Evolutionary conservation across 2,797 vertebrate species (phyloP), one percentile per base, ranked within the genome.

Genomic region (Propithecus deckenii): DNA sequence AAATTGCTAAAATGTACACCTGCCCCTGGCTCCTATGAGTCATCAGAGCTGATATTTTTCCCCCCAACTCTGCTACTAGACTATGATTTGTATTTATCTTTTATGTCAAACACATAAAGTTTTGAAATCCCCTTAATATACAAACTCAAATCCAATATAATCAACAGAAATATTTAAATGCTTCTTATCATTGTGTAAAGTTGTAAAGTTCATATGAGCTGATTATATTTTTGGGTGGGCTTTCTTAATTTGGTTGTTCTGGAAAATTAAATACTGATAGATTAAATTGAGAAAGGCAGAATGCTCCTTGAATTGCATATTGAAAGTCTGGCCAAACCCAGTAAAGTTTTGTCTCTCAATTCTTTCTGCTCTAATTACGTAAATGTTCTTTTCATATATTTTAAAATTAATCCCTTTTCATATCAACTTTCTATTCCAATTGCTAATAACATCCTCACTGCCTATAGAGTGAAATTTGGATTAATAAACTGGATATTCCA

Each of bases 281-380:
- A 48, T 20, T 76, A 10, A 38, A 52, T 30, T 87, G 15, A 41
- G 25, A 75, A 61, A 85, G 23, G 15, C 15, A 86, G 7, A 96
- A 57, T 80, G n/a, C 7, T 96, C 46, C 46, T 50, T 63, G 22
- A 84, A 61, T 72, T 94, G 4, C 5, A 32, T 43, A 32, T 65
- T 63, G 79, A 50, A 76, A 83, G 0, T 46, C n/a, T 92, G 41
- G 2, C 15, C n/a, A 41, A 57, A 72, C 7, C 0, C 13, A 52
- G 23, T 35, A 9, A 4, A 15, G 3, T 84, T 67, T 67, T n/a
- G 9, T 32, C 7, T 69, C 20, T 55, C 35, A 91, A 85, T 89
- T 83, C 9, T 12, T 71, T 75, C 25, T 92, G 20, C 22, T 86
- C 20, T 93, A 84, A 69, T 94, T 86, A 84, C 93, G 85, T 88